These are phyloP conservation scores for Morone saxatilis DNA, from an alignment of 2,113 vertebrate species.

Conservation along the genomic window DNA sequence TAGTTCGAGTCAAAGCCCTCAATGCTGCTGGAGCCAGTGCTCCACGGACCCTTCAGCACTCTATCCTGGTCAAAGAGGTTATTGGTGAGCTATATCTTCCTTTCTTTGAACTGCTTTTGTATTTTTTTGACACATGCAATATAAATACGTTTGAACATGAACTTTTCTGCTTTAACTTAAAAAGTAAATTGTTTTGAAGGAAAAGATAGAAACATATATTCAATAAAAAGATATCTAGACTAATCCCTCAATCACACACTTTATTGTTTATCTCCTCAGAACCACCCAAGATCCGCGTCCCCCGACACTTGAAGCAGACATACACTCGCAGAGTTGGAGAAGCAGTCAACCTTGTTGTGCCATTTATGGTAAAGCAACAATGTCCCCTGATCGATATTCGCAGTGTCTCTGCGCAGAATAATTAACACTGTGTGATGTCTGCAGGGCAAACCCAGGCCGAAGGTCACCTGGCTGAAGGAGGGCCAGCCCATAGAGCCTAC, in stretches of 20 bases:
- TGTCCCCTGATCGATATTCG: neutral
- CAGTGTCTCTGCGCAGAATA: neutral
- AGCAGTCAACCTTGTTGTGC: slow-evolving; percentile 95
- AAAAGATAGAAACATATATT: neutral
- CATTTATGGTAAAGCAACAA: slow-evolving; percentile 89
- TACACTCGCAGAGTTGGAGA: slow-evolving; percentile 95
- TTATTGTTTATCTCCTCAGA: slow-evolving; percentile 80
- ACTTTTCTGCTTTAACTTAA: neutral
- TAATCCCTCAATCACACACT: neutral
- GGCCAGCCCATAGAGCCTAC: slow-evolving; percentile 89
- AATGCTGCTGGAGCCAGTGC: slow-evolving; percentile 92
- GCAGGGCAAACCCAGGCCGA: slow-evolving; percentile 95
- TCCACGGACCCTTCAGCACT: slow-evolving; percentile 90
- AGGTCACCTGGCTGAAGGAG: slow-evolving; percentile 94
- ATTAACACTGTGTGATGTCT: slow-evolving; percentile 9
- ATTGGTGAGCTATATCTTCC: slow-evolving; percentile 86
- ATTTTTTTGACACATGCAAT: neutral
- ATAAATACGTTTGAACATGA: neutral
- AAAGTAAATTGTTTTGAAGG: neutral
- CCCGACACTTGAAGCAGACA: slow-evolving; percentile 96
- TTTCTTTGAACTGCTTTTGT: neutral
- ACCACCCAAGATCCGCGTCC: slow-evolving; percentile 95
- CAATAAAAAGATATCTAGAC: neutral
- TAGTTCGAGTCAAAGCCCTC: slow-evolving; percentile 93
- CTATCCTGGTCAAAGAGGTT: slow-evolving; percentile 94